phyloP scores from a whole-genome alignment of 92 coral and sea anemone genomes.

The Parazoanthus swiftii region DNA sequence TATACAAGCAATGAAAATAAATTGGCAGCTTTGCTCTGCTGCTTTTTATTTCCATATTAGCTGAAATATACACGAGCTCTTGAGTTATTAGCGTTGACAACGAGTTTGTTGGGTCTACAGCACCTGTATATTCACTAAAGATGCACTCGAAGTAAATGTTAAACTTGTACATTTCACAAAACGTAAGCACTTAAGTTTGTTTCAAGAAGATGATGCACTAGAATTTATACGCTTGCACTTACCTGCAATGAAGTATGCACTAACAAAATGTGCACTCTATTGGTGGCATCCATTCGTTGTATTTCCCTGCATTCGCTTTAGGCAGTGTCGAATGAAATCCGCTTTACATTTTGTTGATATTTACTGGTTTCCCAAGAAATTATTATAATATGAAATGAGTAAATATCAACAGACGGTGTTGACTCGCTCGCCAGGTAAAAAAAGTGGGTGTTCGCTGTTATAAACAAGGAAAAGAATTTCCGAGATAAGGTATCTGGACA shows the following conservation, averaged over 20 bases:
- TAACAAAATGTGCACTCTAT: background rate
- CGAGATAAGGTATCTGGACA: conserved; percentile 43
- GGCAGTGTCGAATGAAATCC: conserved; percentile 23
- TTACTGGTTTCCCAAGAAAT: background rate
- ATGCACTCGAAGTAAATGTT: background rate
- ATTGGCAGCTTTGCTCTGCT: no score
- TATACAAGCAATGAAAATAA: no score
- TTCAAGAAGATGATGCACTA: background rate
- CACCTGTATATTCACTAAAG: background rate
- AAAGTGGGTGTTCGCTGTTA: conserved; percentile 47
- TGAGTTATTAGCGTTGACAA: no score
- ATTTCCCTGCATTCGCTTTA: conserved; percentile 13
- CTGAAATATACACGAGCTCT: no score
- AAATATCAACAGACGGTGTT: conserved; percentile 40
- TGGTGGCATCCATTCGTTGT: background rate
- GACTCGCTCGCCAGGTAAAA: conserved; percentile 51
- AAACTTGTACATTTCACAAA: conserved; percentile 11
- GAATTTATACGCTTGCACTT: background rate
- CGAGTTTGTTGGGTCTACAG: no score
- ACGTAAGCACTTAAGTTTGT: conserved; percentile 9
- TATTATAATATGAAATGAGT: conserved; percentile 16
- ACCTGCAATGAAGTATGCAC: background rate
- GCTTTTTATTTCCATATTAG: no score
- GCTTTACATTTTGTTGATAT: conserved; percentile 37
- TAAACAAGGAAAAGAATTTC: conserved; percentile 40